Evolutionary conservation across 2,797 vertebrate genomes (phyloP).

Genomic region (Sebastes dallii): DNA sequence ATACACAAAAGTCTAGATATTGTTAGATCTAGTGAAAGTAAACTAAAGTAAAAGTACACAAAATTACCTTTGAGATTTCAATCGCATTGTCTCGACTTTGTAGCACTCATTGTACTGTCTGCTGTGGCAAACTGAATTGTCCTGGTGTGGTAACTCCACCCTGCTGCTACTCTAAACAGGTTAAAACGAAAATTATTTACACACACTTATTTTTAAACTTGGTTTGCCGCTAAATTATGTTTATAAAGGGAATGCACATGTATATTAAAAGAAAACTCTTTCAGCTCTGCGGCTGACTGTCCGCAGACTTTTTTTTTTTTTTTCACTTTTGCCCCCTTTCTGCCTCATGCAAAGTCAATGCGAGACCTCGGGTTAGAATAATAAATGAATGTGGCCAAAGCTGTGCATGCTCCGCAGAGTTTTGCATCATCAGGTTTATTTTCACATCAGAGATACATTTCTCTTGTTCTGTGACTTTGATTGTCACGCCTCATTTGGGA

Average conservation of each 20-base stretch:
- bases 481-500: conserved; percentile 77
- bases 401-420: conserved; percentile 43
- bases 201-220: conserved; percentile 59
- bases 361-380: conserved; percentile 63
- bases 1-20: background rate
- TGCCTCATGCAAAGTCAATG: conserved; percentile 53
- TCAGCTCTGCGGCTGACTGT: conserved; percentile 41
- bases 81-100: conserved; percentile 23
- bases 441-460: conserved; percentile 71
- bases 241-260: conserved; percentile 50
- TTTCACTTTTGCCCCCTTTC: conserved; percentile 7
- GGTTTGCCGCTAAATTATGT: conserved; percentile 53
- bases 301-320: background rate
- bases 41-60: conserved; percentile 3
- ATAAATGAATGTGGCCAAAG: conserved; percentile 63
- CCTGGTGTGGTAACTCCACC: conserved; percentile 64
- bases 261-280: conserved; percentile 62
- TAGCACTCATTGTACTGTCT: conserved; percentile 41
- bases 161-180: conserved; percentile 69
- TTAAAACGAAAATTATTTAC: conserved; percentile 67
- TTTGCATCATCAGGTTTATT: conserved; percentile 73
- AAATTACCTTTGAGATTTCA: conserved; percentile 23
- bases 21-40: conserved; percentile 4
- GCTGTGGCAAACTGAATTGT: conserved; percentile 65
- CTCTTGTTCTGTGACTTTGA: conserved; percentile 72